A percentile compares a stretch with the other conserved stretches of the same genome.
These are phyloP conservation scores for Aspidiotus rigidus DNA, from an alignment of 2,888 invertebrate species.

Conservation along the genomic window DNA sequence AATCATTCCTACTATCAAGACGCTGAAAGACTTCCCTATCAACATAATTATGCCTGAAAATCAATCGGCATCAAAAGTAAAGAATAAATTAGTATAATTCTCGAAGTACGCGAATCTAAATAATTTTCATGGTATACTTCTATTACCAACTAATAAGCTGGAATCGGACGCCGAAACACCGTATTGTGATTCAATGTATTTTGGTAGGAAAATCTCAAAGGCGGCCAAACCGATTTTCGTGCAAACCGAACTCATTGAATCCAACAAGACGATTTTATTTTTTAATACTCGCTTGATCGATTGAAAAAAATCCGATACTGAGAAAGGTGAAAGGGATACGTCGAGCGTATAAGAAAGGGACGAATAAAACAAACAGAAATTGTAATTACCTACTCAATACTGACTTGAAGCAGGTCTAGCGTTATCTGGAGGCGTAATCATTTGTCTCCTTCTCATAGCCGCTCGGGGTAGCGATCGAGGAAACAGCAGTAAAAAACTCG, in stretches of 20 bases:
- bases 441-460: slow-evolving; percentile 24
- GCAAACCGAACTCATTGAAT: slow-evolving; percentile 45
- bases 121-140: neutral
- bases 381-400: neutral
- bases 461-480: slow-evolving; percentile 43
- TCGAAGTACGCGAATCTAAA: neutral
- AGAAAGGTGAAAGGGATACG: slow-evolving; percentile 7
- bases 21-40: slow-evolving; percentile 41
- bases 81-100: neutral
- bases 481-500: slow-evolving; percentile 43
- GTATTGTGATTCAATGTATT: slow-evolving; percentile 50
- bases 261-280: slow-evolving; percentile 45
- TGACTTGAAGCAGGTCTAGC: neutral
- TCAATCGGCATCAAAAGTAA: too few species aligned
- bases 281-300: slow-evolving; percentile 42
- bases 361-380: neutral
- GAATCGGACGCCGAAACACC: slow-evolving; percentile 46
- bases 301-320: slow-evolving; percentile 40
- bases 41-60: slow-evolving; percentile 32
- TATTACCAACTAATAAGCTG: slow-evolving; percentile 47
- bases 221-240: slow-evolving; percentile 45
- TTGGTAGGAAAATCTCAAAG: slow-evolving; percentile 48
- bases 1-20: slow-evolving; percentile 39
- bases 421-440: neutral
- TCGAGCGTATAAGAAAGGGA: neutral